Evolutionary conservation across 2,797 vertebrate genomes (phyloP).

Genomic region (Dendrocincla tyrannina): DNA sequence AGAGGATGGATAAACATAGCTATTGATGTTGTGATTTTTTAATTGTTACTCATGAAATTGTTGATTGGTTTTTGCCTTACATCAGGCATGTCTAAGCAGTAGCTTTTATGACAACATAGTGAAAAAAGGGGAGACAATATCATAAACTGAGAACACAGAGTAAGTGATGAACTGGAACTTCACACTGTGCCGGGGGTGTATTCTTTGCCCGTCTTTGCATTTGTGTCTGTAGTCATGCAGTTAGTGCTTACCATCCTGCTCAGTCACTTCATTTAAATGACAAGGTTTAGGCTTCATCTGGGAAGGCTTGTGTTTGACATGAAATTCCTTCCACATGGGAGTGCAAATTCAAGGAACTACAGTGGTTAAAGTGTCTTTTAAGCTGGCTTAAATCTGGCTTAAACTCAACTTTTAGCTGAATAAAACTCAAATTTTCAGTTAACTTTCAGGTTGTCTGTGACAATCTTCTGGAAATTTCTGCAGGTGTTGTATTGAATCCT

Average conservation of each 20-base stretch:
- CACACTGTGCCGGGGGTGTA: not conserved
- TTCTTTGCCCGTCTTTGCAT: not conserved
- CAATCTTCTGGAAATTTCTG: not conserved
- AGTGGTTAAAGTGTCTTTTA: not conserved
- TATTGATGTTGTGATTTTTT: not conserved
- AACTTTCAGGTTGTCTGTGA: not conserved
- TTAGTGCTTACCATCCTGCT: no score
- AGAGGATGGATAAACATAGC: not conserved
- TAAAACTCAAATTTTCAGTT: not conserved
- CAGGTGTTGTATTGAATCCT: not conserved
- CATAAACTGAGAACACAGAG: not conserved
- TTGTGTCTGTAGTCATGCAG: fast-evolving
- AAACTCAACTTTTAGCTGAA: not conserved
- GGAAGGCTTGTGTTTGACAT: not conserved
- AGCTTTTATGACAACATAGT: not conserved
- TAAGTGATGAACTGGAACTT: not conserved
- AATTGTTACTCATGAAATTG: not conserved
- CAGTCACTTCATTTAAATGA: not conserved
- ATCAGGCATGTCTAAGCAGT: fast-evolving
- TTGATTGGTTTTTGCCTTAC: not conserved
- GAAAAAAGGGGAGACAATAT: not conserved
- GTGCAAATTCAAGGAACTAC: not conserved
- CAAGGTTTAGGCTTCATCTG: not conserved
- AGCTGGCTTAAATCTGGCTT: not conserved
- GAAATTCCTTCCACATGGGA: not conserved